Conservation (phyloP, 2,113 vertebrate species). For the Lepus europaeus region DNA sequence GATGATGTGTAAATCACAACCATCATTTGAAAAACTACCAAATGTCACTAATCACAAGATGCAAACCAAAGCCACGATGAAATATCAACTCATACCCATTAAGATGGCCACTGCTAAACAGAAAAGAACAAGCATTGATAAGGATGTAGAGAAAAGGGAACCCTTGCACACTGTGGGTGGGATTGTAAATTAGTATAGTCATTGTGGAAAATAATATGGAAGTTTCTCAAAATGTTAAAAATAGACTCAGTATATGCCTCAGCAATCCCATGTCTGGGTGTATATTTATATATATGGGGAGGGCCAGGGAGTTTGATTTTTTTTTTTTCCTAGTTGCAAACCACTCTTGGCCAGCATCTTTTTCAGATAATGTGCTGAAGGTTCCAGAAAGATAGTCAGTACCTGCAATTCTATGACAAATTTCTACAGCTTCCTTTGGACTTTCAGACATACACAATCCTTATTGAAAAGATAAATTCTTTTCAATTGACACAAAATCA, state of each 20-base stretch:
- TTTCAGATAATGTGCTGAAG: neutral
- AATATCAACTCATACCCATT: neutral
- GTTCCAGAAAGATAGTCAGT: neutral
- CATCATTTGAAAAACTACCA: neutral
- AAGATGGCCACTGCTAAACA: neutral
- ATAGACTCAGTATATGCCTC: neutral
- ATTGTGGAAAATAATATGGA: too few relatives aligned
- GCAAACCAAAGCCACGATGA: neutral
- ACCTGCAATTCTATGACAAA: conserved; percentile 18
- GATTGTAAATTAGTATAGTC: too few relatives aligned
- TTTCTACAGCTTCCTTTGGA: neutral
- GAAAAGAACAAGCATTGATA: neutral
- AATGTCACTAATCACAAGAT: neutral
- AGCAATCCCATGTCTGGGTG: neutral
- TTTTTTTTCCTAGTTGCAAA: neutral
- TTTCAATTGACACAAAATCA: neutral
- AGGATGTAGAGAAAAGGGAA: too few relatives aligned
- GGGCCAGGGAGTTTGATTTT: too few relatives aligned
- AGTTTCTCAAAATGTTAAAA: too few relatives aligned
- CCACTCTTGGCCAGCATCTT: neutral
- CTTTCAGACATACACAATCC: neutral
- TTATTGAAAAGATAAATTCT: neutral
- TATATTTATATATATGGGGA: neutral
- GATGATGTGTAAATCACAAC: neutral
- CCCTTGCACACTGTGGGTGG: too few relatives aligned